A percentile compares a stretch with the other conserved stretches of the same genome.
Evolutionary conservation across 2,888 invertebrate genomes (phyloP).

Genomic region (Ophioninae sp.): DNA sequence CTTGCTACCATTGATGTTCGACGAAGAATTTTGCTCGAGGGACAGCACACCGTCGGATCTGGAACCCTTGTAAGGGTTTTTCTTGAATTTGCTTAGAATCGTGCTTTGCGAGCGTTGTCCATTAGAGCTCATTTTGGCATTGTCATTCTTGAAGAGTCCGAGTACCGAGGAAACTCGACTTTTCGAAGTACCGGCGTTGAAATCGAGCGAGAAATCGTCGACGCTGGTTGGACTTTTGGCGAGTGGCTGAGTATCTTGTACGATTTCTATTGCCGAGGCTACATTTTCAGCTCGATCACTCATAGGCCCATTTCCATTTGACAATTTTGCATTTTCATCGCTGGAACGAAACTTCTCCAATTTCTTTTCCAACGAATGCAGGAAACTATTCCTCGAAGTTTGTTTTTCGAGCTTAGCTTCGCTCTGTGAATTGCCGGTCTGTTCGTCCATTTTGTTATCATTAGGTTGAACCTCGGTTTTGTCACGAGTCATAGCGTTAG

Average conservation of each 20-base stretch:
- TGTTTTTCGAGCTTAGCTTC: constrained; percentile 69
- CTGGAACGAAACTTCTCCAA: constrained; percentile 76
- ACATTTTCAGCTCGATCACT: constrained; percentile 79
- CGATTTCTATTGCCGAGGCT: constrained; percentile 69
- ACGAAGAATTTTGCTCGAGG: constrained; percentile 54
- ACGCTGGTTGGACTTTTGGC: constrained; percentile 89
- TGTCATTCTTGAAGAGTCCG: constrained; percentile 87
- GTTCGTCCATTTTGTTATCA: constrained; percentile 61
- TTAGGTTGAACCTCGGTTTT: constrained; percentile 61
- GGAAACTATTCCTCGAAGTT: constrained; percentile 82
- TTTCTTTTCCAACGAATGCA: constrained; percentile 89
- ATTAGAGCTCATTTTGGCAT: constrained; percentile 65
- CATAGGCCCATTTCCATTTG: constrained; percentile 81
- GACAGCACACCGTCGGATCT: constrained; percentile 69
- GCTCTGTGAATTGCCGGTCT: constrained; percentile 27
- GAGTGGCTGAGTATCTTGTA: constrained; percentile 83
- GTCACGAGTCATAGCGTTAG: constrained; percentile 72
- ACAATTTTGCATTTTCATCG: constrained; percentile 74
- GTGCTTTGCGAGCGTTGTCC: constrained; percentile 66
- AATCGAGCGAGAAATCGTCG: constrained; percentile 84
- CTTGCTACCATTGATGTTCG: constrained; percentile 68
- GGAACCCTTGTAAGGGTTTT: constrained; percentile 79
- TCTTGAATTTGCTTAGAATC: constrained; percentile 83
- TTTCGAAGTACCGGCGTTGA: constrained; percentile 79
- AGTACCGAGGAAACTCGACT: constrained; percentile 89